phyloP scores from a whole-genome alignment of 2,113 vertebrate genomes.

The Elephas maximus region DNA sequence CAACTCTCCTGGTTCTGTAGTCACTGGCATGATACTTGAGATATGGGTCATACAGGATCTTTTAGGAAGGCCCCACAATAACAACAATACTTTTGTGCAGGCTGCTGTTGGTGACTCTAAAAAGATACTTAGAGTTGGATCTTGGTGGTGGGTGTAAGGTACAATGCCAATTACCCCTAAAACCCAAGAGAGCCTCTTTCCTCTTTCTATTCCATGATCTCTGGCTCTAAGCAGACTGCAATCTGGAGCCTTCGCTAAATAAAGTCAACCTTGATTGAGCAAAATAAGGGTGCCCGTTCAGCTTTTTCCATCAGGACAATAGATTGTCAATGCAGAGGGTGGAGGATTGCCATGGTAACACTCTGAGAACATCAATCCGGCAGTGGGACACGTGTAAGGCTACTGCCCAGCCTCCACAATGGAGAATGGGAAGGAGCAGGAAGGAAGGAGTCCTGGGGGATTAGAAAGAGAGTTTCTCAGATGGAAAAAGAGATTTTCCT shows the following conservation, averaged over 20 bases:
- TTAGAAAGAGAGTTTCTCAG: constrained; percentile 1
- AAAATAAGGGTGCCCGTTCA: neutral
- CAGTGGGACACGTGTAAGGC: neutral
- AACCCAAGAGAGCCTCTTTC: neutral
- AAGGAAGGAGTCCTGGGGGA: neutral
- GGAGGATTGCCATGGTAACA: constrained; percentile 60
- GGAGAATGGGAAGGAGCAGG: neutral
- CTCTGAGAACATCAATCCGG: neutral
- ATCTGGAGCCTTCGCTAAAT: neutral
- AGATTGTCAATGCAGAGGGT: constrained; percentile 31
- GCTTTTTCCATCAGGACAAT: constrained; percentile 2
- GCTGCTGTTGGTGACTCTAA: neutral
- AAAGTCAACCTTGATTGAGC: constrained; percentile 9
- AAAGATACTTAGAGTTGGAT: neutral
- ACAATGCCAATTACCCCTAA: neutral
- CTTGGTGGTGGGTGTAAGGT: neutral
- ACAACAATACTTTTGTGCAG: neutral
- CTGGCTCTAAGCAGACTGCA: neutral
- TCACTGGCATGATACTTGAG: neutral
- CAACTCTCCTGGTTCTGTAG: neutral
- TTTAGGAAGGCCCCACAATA: neutral
- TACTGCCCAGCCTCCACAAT: neutral
- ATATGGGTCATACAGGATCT: neutral
- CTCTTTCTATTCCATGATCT: neutral
- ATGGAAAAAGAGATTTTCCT: constrained; percentile 19